A percentile compares a stretch with the other conserved stretches of the same genome.
These are phyloP conservation scores for Agelastica alni DNA, from an alignment of 2,888 invertebrate genomes.

Conservation along the genomic window DNA sequence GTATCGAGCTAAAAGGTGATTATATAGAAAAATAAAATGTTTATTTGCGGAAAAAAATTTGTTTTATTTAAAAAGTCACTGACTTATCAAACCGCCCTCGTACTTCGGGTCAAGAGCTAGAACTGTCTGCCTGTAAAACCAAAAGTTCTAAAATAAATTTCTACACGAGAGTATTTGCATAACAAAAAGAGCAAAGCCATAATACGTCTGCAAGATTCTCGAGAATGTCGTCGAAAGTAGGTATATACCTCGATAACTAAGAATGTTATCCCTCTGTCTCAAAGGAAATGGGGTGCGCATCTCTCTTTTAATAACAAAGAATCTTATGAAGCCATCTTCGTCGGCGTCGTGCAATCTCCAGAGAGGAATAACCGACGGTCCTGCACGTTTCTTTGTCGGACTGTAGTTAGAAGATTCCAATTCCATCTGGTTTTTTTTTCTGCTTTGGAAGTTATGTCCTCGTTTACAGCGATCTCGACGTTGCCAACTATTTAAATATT, in stretches of 20 bases:
- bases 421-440: constrained; percentile 18
- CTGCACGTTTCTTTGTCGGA: constrained; percentile 22
- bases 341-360: constrained; percentile 15
- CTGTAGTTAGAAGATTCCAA: constrained; percentile 16
- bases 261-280: constrained; percentile 3
- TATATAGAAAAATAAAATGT: too few relatives aligned
- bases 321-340: constrained; percentile 8
- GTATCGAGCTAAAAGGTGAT: too few relatives aligned
- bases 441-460: constrained; percentile 10
- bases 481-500: background rate
- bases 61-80: too few relatives aligned
- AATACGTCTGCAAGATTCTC: constrained; percentile 12
- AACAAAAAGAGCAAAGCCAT: constrained; percentile 11
- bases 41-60: too few relatives aligned
- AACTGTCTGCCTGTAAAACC: background rate
- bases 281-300: constrained; percentile 3
- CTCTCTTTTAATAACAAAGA: too few relatives aligned
- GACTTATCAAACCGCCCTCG: too few relatives aligned
- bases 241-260: constrained; percentile 7
- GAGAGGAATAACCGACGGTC: constrained; percentile 24
- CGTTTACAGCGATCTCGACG: constrained; percentile 12
- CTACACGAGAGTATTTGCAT: constrained; percentile 8
- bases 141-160: constrained; percentile 1
- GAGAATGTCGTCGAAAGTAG: constrained; percentile 19
- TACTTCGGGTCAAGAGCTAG: too few relatives aligned